phyloP scores from a whole-genome alignment of 2,797 vertebrate species.

The Coregonus suidteri region DNA sequence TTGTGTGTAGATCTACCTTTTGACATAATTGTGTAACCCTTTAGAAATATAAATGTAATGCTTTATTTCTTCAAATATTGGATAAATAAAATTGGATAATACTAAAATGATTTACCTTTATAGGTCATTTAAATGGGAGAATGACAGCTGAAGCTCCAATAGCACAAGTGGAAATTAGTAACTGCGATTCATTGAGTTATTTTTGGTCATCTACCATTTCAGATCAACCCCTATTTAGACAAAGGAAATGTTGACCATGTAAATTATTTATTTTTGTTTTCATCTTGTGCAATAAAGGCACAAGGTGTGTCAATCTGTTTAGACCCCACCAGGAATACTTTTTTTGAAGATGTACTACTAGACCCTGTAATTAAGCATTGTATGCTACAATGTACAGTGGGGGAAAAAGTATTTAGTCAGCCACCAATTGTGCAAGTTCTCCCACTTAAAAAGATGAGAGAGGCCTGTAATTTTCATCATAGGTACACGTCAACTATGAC shows the following conservation, averaged over 20 bases:
- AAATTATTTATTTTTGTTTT: conserved; percentile 14
- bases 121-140: conserved; percentile 6
- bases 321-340: not conserved
- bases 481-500: no score
- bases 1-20: conserved; percentile 2
- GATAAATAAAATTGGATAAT: conserved; percentile 27
- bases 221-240: not conserved
- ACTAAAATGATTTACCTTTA: conserved; percentile 12
- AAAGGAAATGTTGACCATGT: conserved; percentile 12
- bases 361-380: not conserved
- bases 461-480: no score
- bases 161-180: not conserved
- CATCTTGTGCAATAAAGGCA: conserved; percentile 2
- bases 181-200: not conserved
- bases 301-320: not conserved
- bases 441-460: no score
- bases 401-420: no score
- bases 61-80: conserved; percentile 48
- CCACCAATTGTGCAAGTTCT: no score
- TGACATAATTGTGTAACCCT: conserved; percentile 38
- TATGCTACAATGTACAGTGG: not conserved
- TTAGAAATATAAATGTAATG: conserved; percentile 39
- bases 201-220: not conserved
- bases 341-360: not conserved
- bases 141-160: not conserved